A percentile compares a stretch with the other conserved stretches of the same genome.
Evolutionary conservation across 1,140 invertebrate genomes (phyloP).

Genomic region (Magallana ariakensis): DNA sequence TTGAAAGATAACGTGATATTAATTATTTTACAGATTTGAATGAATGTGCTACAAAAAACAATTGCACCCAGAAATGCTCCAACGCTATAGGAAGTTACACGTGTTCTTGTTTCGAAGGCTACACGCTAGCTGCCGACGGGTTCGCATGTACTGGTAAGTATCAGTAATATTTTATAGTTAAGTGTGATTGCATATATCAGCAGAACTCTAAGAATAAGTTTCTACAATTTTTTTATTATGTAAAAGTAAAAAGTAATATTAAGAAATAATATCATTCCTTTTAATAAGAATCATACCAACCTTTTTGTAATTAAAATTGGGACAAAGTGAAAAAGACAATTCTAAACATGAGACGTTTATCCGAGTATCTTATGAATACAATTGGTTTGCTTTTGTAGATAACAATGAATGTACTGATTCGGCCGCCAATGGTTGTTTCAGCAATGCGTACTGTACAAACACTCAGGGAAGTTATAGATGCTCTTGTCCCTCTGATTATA

Average conservation of each 20-base stretch:
- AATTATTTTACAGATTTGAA: conserved; percentile 57
- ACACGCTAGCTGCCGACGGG: conserved; percentile 78
- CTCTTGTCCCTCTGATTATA: conserved; percentile 83
- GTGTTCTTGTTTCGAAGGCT: conserved; percentile 83
- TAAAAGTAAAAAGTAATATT: too few species aligned
- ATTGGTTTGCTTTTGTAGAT: conserved; percentile 74
- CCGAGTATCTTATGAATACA: not conserved
- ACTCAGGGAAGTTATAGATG: conserved; percentile 81
- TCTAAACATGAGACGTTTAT: not conserved
- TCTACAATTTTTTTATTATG: not conserved
- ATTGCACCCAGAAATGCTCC: conserved; percentile 75
- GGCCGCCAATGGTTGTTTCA: conserved; percentile 36
- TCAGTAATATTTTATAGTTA: not conserved
- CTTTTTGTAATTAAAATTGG: not conserved
- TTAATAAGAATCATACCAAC: not conserved
- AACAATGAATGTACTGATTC: conserved; percentile 81
- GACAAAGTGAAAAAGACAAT: not conserved
- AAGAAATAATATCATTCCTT: not conserved
- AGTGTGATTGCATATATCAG: not conserved
- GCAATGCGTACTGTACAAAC: conserved; percentile 79
- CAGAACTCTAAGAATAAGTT: not conserved
- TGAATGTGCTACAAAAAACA: conserved; percentile 57
- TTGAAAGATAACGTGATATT: too few species aligned
- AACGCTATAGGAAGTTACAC: conserved; percentile 81
- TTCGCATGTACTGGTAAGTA: conserved; percentile 78